A percentile compares a stretch with the other conserved stretches of the same genome.
Evolutionary conservation across 1,140 invertebrate genomes (phyloP).

Genomic region (Brachystomella parvula): DNA sequence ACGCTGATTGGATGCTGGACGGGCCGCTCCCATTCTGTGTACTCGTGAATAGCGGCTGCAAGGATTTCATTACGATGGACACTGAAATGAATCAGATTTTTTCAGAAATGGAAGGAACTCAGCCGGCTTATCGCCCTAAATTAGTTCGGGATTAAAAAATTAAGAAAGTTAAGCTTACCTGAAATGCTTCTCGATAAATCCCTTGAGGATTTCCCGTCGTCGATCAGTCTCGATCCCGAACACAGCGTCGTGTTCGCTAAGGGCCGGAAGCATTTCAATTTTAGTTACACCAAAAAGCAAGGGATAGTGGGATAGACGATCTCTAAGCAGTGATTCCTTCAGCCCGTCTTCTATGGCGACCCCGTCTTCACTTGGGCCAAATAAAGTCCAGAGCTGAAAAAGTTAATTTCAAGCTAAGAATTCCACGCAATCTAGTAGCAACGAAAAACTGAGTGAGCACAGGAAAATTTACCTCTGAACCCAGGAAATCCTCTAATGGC

Average conservation of each 20-base stretch:
- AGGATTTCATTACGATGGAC: conserved; percentile 95
- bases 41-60: conserved; percentile 93
- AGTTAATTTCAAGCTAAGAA: background rate
- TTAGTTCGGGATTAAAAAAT: background rate
- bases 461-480: conserved; percentile 35
- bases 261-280: conserved; percentile 68
- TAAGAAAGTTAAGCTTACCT: conserved; percentile 25
- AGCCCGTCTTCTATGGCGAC: conserved; percentile 56
- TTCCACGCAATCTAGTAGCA: background rate
- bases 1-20: conserved; percentile 51
- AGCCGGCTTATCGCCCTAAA: background rate
- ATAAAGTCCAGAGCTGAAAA: conserved; percentile 42
- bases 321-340: conserved; percentile 33
- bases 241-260: conserved; percentile 64
- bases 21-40: conserved; percentile 92
- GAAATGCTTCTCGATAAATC: conserved; percentile 87
- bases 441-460: background rate
- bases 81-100: conserved; percentile 27
- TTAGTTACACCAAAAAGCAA: conserved; percentile 75
- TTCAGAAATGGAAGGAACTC: background rate
- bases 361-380: conserved; percentile 76
- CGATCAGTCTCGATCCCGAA: conserved; percentile 88
- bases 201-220: conserved; percentile 82
- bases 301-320: conserved; percentile 38
- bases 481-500: conserved; percentile 35